A percentile compares a stretch with the other conserved stretches of the same genome.
phyloP scores from a whole-genome alignment of 2,797 vertebrate species.

The Diceros bicornis region DNA sequence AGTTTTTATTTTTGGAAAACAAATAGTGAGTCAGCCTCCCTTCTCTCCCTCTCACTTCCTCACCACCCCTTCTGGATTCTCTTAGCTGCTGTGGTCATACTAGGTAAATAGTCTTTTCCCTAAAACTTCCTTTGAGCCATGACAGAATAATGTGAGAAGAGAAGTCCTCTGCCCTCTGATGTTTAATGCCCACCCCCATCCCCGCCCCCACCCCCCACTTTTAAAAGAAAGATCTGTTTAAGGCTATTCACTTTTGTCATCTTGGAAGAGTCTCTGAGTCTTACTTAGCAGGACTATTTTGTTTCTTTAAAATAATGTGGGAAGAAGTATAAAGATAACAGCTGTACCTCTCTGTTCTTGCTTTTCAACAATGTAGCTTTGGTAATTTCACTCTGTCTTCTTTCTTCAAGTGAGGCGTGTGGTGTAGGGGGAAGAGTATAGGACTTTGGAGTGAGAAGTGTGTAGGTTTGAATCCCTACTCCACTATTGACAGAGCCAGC shows the following conservation, averaged over 20 bases:
- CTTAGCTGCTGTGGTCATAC: not conserved
- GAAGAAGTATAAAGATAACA: not conserved
- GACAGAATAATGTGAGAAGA: not conserved
- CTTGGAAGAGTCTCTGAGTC: slow-evolving; percentile 2
- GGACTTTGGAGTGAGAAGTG: not conserved
- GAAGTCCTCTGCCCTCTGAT: not conserved
- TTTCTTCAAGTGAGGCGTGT: not conserved
- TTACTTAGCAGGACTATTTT: slow-evolving; percentile 38
- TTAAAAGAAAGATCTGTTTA: not conserved
- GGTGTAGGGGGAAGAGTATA: not conserved
- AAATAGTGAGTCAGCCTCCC: slow-evolving; percentile 61
- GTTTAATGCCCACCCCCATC: not conserved
- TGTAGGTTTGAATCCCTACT: not conserved
- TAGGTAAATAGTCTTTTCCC: slow-evolving; percentile 30
- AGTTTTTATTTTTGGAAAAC: slow-evolving; percentile 71
- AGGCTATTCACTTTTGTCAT: not conserved
- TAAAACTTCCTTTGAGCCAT: not conserved
- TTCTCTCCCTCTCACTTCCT: not conserved
- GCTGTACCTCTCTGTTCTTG: not conserved
- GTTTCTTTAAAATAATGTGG: slow-evolving; percentile 1
- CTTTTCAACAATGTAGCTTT: not conserved
- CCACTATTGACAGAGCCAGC: not conserved
- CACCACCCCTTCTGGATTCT: slow-evolving; percentile 22
- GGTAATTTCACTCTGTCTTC: not conserved
- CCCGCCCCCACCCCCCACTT: not conserved